Base-by-base conservation (phyloP, 2,797 vertebrate species). In the Coccyzus lansbergi region DNA sequence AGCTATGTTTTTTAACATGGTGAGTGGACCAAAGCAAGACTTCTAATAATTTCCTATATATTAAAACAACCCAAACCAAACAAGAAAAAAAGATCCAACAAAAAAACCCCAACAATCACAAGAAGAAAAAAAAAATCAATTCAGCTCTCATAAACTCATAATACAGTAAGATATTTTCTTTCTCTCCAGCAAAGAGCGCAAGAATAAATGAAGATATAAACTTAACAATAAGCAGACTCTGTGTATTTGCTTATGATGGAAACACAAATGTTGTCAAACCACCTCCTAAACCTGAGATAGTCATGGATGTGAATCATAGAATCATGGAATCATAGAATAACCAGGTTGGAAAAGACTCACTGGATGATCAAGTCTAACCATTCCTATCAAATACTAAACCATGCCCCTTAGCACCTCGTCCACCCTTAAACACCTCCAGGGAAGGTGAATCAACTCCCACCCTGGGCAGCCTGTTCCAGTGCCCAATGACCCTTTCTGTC, bases 51-150 rank as follows among this genome's bases (percentile, higher is more conserved):
- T 42, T 67, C 15, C 2, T 48, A 4, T 5, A 3, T 7, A 46
- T 51, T 68, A 31, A 64, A 81, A 53, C 60, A 36, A 2, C 0
- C 3, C 10, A 9, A 21, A n/a, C 12, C 38, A 38, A 38, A 9
- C 38, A 38, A 38, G 52, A 55, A 5, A 62, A 59, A 0, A 1
- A 24, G 77, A 46, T 24, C 22, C 2, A 78, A 17, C 17, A 65
- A 59, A 52, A 0, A 1, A 38, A 21, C 2, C 8, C 4, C 4
- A 72, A 46, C 4, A 72, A 46, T 12, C 16, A n/a, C 6, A 72
- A 26, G 2, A 71, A 74, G 11, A 46, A 83, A 71, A 71, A 71
- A 71, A 34, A 24, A 46, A 16, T 6, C 2, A 29, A 8, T 20
- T 9, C 9, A 31, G 15, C 2, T 49, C 17, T 93, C 22, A 16